phyloP scores from a whole-genome alignment of 2,797 vertebrate genomes.

The Enteromius argenteus region DNA sequence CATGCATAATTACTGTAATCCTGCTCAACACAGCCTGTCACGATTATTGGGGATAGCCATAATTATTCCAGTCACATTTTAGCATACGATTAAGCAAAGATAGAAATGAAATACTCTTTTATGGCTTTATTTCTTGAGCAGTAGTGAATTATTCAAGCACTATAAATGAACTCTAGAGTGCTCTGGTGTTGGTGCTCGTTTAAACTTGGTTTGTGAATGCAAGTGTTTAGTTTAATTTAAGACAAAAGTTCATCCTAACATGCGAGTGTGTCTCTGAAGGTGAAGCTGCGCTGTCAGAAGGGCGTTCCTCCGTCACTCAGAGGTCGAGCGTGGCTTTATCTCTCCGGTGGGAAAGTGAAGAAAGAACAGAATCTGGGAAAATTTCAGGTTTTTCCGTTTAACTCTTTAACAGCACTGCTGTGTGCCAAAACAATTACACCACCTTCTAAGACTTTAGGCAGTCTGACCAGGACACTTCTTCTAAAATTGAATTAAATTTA shows the following conservation, averaged over 20 bases:
- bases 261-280: slow-evolving; percentile 75
- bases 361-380: slow-evolving; percentile 87
- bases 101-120: not conserved
- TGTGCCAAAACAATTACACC: not conserved
- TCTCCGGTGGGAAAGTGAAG: slow-evolving; percentile 93
- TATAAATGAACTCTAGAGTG: not conserved
- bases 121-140: not conserved
- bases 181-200: not conserved
- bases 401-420: not conserved
- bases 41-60: not conserved
- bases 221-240: not conserved
- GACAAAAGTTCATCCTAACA: not conserved
- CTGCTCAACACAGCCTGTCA: not conserved
- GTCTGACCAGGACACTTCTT: too few relatives aligned
- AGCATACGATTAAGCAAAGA: not conserved
- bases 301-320: slow-evolving; percentile 94
- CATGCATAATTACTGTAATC: slow-evolving; percentile 16
- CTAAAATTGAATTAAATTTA: not conserved
- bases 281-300: slow-evolving; percentile 95
- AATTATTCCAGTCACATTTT: not conserved
- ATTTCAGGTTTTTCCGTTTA: slow-evolving; percentile 73
- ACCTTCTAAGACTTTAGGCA: not conserved
- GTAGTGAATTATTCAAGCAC: not conserved
- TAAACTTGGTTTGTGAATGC: not conserved
- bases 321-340: slow-evolving; percentile 95